Evolutionary conservation across 2,113 vertebrate genomes (phyloP).

Genomic region (Callopanchax toddi): DNA sequence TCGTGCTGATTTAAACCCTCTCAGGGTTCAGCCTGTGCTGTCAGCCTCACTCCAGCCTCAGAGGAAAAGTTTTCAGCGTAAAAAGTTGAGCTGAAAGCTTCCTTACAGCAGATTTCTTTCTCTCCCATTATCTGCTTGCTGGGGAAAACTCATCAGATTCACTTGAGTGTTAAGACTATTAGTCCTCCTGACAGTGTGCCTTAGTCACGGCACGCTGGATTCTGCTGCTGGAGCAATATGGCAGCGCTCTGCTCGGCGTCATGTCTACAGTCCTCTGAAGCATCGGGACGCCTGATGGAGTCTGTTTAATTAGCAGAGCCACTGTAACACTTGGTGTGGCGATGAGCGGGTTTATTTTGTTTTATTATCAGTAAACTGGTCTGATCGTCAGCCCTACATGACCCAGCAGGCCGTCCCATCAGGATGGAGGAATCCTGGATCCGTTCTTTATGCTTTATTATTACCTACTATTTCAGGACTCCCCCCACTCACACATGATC

Average conservation of each 20-base stretch:
- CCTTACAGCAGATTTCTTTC: conserved; percentile 62
- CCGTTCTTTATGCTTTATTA: no score
- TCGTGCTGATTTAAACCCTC: conserved; percentile 1
- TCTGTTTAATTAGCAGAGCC: conserved; percentile 74
- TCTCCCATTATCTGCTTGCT: conserved; percentile 73
- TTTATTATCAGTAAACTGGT: no score
- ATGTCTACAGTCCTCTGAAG: conserved; percentile 63
- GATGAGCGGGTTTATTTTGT: conserved; percentile 35
- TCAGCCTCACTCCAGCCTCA: conserved; percentile 8
- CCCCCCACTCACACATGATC: no score
- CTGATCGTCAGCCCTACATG: conserved; percentile 1
- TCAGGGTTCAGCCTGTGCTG: conserved; percentile 3
- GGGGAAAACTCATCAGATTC: conserved; percentile 76
- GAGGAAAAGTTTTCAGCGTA: conserved; percentile 40
- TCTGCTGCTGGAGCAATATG: conserved; percentile 77
- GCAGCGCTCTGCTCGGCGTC: conserved; percentile 59
- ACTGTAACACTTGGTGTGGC: conserved; percentile 58
- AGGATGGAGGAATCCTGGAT: no score
- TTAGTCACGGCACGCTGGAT: conserved; percentile 72
- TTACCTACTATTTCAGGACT: no score
- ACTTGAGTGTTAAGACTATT: conserved; percentile 78
- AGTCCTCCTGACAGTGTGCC: conserved; percentile 71
- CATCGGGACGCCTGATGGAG: conserved; percentile 66
- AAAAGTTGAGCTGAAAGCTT: conserved; percentile 54
- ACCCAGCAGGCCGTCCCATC: not conserved